Percentiles rank a stretch among this genome's conserved stretches.
Evolutionary conservation across 2,797 vertebrate genomes (phyloP).

Genomic region (Euphonia xanthogaster): DNA sequence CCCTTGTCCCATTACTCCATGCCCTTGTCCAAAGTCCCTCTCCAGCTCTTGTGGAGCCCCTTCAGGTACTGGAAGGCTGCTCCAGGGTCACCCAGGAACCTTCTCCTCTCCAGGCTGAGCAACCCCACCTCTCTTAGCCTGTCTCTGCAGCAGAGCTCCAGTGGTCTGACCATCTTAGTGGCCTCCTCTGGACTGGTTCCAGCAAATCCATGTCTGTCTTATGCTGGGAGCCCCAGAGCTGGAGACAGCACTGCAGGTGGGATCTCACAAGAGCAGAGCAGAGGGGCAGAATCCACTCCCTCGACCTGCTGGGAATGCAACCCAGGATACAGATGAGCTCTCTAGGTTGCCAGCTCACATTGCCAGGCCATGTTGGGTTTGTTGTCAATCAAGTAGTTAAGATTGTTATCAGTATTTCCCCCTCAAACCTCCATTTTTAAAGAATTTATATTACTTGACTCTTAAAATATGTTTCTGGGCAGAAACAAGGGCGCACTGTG

Average conservation of each 20-base stretch:
- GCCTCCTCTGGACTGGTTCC: not conserved
- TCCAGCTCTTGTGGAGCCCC: not conserved
- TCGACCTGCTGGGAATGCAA: not conserved
- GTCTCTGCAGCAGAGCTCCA: not conserved
- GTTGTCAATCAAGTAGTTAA: not conserved
- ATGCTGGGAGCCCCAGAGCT: not conserved
- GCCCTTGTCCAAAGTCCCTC: not conserved
- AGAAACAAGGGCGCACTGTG: slow-evolving; percentile 36
- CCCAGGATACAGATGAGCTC: not conserved
- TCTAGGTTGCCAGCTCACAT: not conserved
- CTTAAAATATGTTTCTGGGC: slow-evolving; percentile 10
- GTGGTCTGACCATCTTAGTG: not conserved
- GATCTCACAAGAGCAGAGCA: not conserved
- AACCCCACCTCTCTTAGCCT: not conserved
- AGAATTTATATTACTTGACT: slow-evolving; percentile 23
- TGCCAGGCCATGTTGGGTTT: not conserved
- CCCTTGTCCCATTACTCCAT: not conserved
- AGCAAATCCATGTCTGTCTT: not conserved
- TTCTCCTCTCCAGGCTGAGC: not conserved
- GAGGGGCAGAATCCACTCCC: not conserved
- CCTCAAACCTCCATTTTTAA: not conserved
- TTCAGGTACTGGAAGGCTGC: too few species aligned
- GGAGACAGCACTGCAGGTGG: not conserved
- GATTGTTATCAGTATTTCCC: not conserved
- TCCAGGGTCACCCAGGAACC: not conserved